Base-by-base conservation (phyloP, 1,140 invertebrate species). In the Dysdera silvatica region DNA sequence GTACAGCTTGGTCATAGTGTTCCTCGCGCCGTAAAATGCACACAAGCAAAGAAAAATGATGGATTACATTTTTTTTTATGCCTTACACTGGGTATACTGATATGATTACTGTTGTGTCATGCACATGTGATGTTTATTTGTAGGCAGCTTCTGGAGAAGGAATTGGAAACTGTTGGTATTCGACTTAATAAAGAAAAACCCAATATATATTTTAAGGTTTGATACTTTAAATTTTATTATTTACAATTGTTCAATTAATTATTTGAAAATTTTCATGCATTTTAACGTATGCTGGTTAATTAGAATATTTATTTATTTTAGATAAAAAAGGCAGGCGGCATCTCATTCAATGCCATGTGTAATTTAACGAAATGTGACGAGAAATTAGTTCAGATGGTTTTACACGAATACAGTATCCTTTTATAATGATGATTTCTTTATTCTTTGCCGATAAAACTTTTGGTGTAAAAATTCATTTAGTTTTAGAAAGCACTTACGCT, bases 261-360 rank as follows among this genome's bases (percentile, higher is more conserved):
- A 47, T 3, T 49, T n/a, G n/a, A 28, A 48, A 32, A 4, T 31
- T 28, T 49, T n/a, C 3, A 41, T 23, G 18, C 24, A 54, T 24
- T 35, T 33, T n/a, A n/a, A n/a, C n/a, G n/a, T n/a, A n/a, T n/a
- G n/a, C n/a, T n/a, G n/a, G n/a, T n/a, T n/a, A n/a, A n/a, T n/a
- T 43, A 4, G 29, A 35, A 45, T 35, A 28, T 7, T 20, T 45
- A 45, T 40, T 43, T 68, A 69, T 78, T 79, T 35, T 75, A 88
- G 85, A 79, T 85, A 62, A 98, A 98, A 76, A 97, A 98, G 80
- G 92, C 89, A 45, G 97, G 96, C 56, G 96, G 96, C n/a, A 77
- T 99, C 10, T 93, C 94, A n/a, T 98, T 99, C 72, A 99, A 97
- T 72, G 88, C 95, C 0, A 99, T 93, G 2, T 91, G 94, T 74